Conservation (phyloP, 2,797 vertebrate species). For the Buphagus erythrorhynchus region DNA sequence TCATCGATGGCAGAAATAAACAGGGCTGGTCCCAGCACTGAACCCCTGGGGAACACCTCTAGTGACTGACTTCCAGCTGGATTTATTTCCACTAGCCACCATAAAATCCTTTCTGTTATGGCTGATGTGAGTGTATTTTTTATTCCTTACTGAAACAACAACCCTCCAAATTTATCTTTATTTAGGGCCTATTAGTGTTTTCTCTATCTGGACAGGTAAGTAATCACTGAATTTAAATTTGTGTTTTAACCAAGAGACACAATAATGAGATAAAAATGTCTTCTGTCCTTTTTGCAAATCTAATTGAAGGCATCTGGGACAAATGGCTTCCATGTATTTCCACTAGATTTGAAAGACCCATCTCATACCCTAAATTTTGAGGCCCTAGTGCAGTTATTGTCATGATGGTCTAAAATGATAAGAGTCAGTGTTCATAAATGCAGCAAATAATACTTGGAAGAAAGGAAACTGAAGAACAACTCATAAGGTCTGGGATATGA, state of each 20-base stretch:
- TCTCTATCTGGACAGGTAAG: not conserved
- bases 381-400: not conserved
- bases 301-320: not conserved
- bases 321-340: not conserved
- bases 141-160: not conserved
- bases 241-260: not conserved
- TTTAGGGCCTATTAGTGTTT: not conserved
- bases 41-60: not conserved
- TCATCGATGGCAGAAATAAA: fast-evolving
- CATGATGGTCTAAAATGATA: not conserved
- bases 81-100: not conserved
- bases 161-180: not conserved
- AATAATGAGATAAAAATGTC: not conserved
- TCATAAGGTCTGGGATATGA: not conserved
- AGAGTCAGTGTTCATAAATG: not conserved
- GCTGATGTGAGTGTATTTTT: not conserved
- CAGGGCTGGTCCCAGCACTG: not conserved
- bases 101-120: not conserved
- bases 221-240: not conserved
- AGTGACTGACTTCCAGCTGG: not conserved
- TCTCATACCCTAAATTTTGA: not conserved
- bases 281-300: not conserved
- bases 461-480: not conserved
- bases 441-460: not conserved
- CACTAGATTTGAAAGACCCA: not conserved